These are phyloP conservation scores for Vanessa tameamea DNA, from an alignment of 1,140 invertebrate genomes.

Conservation along the genomic window DNA sequence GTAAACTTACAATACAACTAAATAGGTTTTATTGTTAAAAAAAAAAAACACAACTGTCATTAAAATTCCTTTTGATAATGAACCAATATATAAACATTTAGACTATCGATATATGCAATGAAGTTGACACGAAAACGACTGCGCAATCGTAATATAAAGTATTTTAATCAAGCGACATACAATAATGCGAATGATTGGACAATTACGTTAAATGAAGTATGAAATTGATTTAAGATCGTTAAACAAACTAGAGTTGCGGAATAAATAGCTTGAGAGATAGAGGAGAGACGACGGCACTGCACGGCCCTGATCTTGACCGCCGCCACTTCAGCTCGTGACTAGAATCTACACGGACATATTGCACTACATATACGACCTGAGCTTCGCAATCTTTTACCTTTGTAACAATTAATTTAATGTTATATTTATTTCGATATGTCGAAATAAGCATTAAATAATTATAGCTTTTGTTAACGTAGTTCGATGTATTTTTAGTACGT, in stretches of 20 bases:
- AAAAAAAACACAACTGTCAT: neutral
- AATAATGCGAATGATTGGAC: conserved; percentile 21
- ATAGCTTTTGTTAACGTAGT: no score
- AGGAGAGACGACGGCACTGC: neutral
- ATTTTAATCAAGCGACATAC: conserved; percentile 16
- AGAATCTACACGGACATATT: neutral
- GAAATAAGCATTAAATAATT: no score
- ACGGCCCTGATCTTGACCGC: conserved; percentile 32
- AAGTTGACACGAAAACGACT: neutral
- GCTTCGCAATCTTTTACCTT: no score
- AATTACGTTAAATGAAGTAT: conserved; percentile 27
- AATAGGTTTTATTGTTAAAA: neutral
- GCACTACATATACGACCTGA: neutral
- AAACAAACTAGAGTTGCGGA: conserved; percentile 8
- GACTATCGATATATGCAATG: neutral
- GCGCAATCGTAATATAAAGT: conserved; percentile 27
- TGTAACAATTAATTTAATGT: no score
- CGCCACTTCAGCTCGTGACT: conserved; percentile 1
- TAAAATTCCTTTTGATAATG: neutral
- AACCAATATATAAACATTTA: neutral
- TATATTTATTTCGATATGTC: no score
- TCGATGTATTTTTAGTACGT: no score
- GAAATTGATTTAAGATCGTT: conserved; percentile 33
- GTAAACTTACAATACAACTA: neutral
- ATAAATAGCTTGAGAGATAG: neutral